Evolutionary conservation across 2,113 vertebrate genomes (phyloP), one percentile per base, ranked within the genome.

Genomic region (Castor canadensis): DNA sequence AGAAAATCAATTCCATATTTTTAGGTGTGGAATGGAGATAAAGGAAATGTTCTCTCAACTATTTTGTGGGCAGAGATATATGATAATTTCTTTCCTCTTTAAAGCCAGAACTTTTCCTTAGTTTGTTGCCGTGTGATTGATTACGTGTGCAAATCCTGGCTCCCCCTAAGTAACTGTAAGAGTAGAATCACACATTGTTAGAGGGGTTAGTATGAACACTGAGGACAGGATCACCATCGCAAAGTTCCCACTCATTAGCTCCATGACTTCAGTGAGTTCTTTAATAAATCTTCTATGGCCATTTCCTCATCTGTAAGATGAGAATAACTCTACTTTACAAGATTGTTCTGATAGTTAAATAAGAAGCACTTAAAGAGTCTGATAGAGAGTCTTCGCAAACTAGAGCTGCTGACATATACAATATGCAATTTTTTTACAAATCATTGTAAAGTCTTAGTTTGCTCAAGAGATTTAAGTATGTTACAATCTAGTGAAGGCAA

Each of bases 1-100:
- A 75, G 73, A 94, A 97, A 97, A 97, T 97, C 97, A 96, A 96
- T 97, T 96, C 93, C 83, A 43, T 73, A 83, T 94, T 86, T 96
- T 89, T 93, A 94, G 91, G 93, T 83, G 30, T 94, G 83, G 67
- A 96, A 96, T 71, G 79, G 77, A 95, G 91, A 94, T 96, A 96
- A 95, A 96, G 56, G 56, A 97, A 96, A 89, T 35, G 28, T 94
- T 93, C 62, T 91, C 62, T 79, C 67, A 58, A 96, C 89, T 67
- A 79, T 82, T 94, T 93, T 89, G 60, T 87, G 45, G 92, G 75
- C 82, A 94, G 77, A 93, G 88, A 95, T 58, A 90, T 62, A 95
- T 81, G 77, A 83, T 93, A 28, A 60, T 83, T 92, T 69, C 40
- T 82, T 67, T 52, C 72, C 30, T 97, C 83, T 84, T 54, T 49